Evolutionary conservation across 2,797 vertebrate genomes (phyloP).

Genomic region (Danio jaintianensis): DNA sequence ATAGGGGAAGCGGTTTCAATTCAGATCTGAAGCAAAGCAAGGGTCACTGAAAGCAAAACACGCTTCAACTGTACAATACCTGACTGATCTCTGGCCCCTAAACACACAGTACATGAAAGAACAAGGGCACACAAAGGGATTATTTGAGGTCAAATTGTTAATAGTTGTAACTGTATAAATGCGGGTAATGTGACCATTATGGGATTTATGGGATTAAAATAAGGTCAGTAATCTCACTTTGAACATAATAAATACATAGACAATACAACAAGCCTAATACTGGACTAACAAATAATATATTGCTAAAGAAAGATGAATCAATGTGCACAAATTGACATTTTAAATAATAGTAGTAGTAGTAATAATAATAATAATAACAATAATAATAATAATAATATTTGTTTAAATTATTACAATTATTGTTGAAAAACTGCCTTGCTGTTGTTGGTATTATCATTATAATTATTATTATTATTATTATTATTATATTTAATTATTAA

Average conservation of each 20-base stretch:
- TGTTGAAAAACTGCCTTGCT: no score
- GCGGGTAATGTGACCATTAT: slow-evolving; percentile 56
- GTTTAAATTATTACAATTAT: no score
- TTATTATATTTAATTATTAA: no score
- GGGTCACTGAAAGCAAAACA: slow-evolving; percentile 53
- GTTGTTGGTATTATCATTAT: neutral
- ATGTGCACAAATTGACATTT: neutral
- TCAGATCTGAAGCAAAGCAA: slow-evolving; percentile 60
- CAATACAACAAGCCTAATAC: neutral
- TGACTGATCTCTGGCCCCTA: slow-evolving; percentile 91
- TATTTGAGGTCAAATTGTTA: slow-evolving; percentile 72
- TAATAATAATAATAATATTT: no score
- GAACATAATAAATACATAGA: neutral
- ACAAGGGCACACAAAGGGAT: slow-evolving; percentile 77
- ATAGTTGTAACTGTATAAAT: slow-evolving; percentile 23
- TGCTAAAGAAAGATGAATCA: neutral
- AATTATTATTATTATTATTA: no score
- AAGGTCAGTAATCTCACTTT: neutral
- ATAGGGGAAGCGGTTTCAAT: slow-evolving; percentile 59
- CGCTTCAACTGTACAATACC: slow-evolving; percentile 86
- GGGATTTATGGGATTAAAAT: no score
- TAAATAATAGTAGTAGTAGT: no score
- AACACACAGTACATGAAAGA: slow-evolving; percentile 83
- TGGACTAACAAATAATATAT: neutral
- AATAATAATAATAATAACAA: no score